A percentile compares a stretch with the other conserved stretches of the same genome.
phyloP scores from a whole-genome alignment of 37 sponge, comb jelly and placozoan genomes.

The Halisarca cf. caerulea region DNA sequence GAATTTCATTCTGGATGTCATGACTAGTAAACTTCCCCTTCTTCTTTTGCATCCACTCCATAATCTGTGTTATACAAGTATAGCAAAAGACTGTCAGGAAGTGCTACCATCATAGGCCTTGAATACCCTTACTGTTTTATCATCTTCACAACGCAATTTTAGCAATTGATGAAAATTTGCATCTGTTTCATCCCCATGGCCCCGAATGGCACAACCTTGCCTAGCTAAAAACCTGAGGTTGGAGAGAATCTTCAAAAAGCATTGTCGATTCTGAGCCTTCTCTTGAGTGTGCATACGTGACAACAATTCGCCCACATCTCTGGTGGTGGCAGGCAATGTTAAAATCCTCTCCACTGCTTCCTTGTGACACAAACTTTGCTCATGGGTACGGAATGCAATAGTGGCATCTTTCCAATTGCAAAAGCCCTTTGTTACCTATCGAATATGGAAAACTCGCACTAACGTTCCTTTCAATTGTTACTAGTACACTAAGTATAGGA shows the following conservation, averaged over 20 bases:
- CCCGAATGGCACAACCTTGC: conserved; percentile 13
- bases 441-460: too few relatives aligned
- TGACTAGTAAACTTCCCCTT: conserved; percentile 12
- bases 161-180: neutral
- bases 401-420: too few relatives aligned
- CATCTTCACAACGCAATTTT: neutral
- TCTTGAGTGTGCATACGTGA: too few relatives aligned
- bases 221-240: conserved; percentile 22
- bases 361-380: too few relatives aligned
- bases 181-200: conserved; percentile 21
- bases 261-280: neutral
- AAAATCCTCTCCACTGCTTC: too few relatives aligned
- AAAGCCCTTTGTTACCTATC: neutral
- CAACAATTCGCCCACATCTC: too few relatives aligned
- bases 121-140: conserved; percentile 3
- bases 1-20: conserved; percentile 59
- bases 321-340: too few relatives aligned
- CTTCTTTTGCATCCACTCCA: conserved; percentile 32
- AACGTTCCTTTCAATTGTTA: too few relatives aligned
- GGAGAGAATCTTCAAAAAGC: conserved; percentile 14
- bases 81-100: neutral
- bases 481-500: neutral
- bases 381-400: too few relatives aligned
- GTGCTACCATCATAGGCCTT: conserved; percentile 14
- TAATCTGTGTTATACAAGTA: neutral